Percentiles rank a stretch among this genome's conserved stretches.
phyloP scores from a whole-genome alignment of 2,888 invertebrate genomes.

The Clusia tigrina region DNA sequence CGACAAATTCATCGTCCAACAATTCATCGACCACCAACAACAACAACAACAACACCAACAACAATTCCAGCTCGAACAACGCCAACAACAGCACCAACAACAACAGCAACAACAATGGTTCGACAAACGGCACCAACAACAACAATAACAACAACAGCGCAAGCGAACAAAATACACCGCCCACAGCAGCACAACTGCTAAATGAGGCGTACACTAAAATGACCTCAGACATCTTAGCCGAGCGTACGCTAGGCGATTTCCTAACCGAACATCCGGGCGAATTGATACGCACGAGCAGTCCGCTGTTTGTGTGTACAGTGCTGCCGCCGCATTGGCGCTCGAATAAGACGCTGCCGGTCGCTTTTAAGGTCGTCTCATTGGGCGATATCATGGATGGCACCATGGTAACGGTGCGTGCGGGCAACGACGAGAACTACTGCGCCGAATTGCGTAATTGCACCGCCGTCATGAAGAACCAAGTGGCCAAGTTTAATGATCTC shows the following conservation, averaged over 20 bases:
- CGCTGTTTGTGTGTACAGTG: conserved; percentile 94
- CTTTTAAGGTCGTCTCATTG: conserved; percentile 95
- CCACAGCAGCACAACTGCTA: conserved; percentile 73
- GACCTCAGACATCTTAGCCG: conserved; percentile 89
- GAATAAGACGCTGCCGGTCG: conserved; percentile 96
- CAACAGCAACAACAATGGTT: conserved; percentile 40
- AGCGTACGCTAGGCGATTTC: conserved; percentile 85
- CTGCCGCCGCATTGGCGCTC: conserved; percentile 97
- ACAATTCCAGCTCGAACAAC: conserved; percentile 52
- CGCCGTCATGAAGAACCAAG: conserved; percentile 97
- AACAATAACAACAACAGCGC: conserved; percentile 53
- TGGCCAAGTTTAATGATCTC: conserved; percentile 98
- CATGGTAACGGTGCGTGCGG: conserved; percentile 92
- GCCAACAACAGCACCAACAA: conserved; percentile 65
- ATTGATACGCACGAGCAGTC: conserved; percentile 89
- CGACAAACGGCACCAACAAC: conserved; percentile 65
- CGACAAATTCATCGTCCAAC: conserved; percentile 44
- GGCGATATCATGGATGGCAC: conserved; percentile 97
- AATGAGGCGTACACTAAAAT: conserved; percentile 87
- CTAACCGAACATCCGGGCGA: conserved; percentile 91
- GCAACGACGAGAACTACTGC: conserved; percentile 98
- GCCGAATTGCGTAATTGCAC: conserved; percentile 94
- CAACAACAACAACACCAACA: conserved; percentile 45
- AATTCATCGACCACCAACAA: conserved; percentile 49
- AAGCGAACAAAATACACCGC: conserved; percentile 72